Percentiles rank a stretch among this genome's conserved stretches.
These are phyloP conservation scores for Cetoscarus ocellatus DNA, from an alignment of 2,797 vertebrate species.

Conservation along the genomic window DNA sequence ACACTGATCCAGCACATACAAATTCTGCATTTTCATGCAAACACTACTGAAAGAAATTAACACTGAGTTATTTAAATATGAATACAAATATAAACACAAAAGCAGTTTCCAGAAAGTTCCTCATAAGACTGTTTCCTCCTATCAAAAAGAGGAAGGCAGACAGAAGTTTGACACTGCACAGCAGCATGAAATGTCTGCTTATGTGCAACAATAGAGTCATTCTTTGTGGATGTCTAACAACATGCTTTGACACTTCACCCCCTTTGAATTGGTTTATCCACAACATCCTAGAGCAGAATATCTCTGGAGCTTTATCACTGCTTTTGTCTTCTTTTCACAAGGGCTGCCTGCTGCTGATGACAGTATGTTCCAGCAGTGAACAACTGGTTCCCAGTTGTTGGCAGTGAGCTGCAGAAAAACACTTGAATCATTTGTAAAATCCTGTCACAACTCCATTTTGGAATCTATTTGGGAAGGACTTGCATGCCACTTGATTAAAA, in stretches of 20 bases:
- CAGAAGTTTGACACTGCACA: conserved; percentile 25
- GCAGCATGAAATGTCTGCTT: conserved; percentile 9
- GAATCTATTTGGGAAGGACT: conserved; percentile 1
- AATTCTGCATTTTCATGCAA: background rate
- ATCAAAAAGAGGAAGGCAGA: conserved; percentile 14
- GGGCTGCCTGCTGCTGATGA: conserved; percentile 36
- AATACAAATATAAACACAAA: background rate
- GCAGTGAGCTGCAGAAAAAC: conserved; percentile 17
- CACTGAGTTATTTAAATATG: background rate
- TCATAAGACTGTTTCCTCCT: background rate
- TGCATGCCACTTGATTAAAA: conserved; percentile 5
- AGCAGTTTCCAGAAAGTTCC: background rate
- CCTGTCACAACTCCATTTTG: conserved; percentile 24
- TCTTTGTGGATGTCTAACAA: conserved; percentile 44
- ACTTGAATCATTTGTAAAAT: conserved; percentile 24
- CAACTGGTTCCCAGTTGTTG: conserved; percentile 27
- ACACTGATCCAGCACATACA: background rate
- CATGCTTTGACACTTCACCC: conserved; percentile 14
- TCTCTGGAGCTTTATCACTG: conserved; percentile 25
- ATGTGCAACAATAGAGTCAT: conserved; percentile 7
- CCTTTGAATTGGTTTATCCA: conserved; percentile 15
- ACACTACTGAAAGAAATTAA: too few relatives aligned
- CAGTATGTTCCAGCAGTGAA: conserved; percentile 37
- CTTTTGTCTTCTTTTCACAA: conserved; percentile 16
- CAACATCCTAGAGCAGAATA: conserved; percentile 40